phyloP scores from a whole-genome alignment of 1,140 invertebrate genomes.

The Drosophila melanica region DNA sequence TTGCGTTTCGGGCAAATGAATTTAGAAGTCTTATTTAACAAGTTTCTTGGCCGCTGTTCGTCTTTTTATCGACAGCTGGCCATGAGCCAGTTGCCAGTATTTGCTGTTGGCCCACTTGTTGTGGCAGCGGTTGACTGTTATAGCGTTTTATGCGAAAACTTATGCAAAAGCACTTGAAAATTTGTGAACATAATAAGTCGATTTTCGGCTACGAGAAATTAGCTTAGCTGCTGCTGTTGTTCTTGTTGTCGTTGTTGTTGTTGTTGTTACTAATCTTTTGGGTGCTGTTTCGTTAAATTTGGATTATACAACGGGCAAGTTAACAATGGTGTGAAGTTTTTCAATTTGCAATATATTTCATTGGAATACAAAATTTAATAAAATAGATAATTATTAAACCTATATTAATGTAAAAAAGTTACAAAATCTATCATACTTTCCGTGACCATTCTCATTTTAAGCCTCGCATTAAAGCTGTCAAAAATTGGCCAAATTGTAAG shows the following conservation, averaged over 20 bases:
- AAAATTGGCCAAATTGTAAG: background rate
- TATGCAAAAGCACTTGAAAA: conserved; percentile 39
- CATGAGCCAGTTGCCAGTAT: conserved; percentile 57
- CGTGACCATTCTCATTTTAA: background rate
- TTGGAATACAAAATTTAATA: too few relatives aligned
- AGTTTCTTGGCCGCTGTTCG: conserved; percentile 48
- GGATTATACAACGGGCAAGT: conserved; percentile 9
- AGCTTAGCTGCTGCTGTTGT: background rate
- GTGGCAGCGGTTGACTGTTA: conserved; percentile 44
- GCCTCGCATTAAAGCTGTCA: conserved; percentile 14
- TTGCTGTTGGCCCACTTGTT: conserved; percentile 44
- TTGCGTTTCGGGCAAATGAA: conserved; percentile 74
- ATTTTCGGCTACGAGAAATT: conserved; percentile 6
- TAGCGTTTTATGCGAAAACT: conserved; percentile 51
- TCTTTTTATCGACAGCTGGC: conserved; percentile 59
- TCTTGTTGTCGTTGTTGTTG: background rate
- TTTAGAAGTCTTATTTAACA: conserved; percentile 82
- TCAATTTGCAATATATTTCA: background rate
- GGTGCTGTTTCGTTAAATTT: background rate
- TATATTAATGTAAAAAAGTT: too few relatives aligned
- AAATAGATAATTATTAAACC: too few relatives aligned
- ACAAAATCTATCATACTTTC: too few relatives aligned
- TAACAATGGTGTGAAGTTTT: background rate
- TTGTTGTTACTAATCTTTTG: conserved; percentile 15
- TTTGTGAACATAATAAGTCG: conserved; percentile 30